These are phyloP conservation scores for Asteroscopus sphinx DNA, from an alignment of 2,888 invertebrate species.

Conservation along the genomic window DNA sequence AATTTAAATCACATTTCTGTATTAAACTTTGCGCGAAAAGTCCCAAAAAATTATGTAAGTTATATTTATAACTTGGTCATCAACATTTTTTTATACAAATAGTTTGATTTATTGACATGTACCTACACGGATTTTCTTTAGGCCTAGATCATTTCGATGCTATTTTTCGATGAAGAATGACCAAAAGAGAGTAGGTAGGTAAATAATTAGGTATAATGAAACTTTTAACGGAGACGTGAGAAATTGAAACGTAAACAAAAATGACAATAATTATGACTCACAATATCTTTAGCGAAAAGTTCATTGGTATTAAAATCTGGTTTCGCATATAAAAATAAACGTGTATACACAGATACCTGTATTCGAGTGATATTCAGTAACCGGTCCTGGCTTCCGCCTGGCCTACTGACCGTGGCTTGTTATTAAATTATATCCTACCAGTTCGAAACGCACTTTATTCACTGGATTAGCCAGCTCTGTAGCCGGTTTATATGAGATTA, in stretches of 20 bases:
- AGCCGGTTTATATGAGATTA: conserved; percentile 7
- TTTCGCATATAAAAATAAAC: conserved; percentile 41
- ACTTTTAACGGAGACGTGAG: too few species aligned
- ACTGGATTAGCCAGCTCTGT: conserved; percentile 28
- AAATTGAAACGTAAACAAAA: not conserved
- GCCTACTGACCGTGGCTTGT: conserved; percentile 59
- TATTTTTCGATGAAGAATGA: too few species aligned
- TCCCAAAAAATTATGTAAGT: too few species aligned
- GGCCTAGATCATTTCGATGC: too few species aligned
- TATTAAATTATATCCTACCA: conserved; percentile 45
- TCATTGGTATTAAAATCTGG: conserved; percentile 37
- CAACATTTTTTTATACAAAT: too few species aligned
- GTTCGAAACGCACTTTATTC: conserved; percentile 37
- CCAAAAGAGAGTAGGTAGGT: too few species aligned
- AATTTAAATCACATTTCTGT: too few species aligned
- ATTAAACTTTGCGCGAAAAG: too few species aligned
- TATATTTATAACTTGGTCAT: too few species aligned
- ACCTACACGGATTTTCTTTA: too few species aligned
- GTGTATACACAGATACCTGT: conserved; percentile 24
- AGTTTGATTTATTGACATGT: too few species aligned
- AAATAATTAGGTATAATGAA: too few species aligned
- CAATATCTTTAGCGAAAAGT: conserved; percentile 13
- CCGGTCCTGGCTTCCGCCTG: conserved; percentile 61
- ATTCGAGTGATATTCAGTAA: conserved; percentile 36
- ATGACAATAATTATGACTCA: conserved; percentile 1